Conservation (phyloP, 2,888 invertebrate genomes). For the Drosophila falleni region DNA sequence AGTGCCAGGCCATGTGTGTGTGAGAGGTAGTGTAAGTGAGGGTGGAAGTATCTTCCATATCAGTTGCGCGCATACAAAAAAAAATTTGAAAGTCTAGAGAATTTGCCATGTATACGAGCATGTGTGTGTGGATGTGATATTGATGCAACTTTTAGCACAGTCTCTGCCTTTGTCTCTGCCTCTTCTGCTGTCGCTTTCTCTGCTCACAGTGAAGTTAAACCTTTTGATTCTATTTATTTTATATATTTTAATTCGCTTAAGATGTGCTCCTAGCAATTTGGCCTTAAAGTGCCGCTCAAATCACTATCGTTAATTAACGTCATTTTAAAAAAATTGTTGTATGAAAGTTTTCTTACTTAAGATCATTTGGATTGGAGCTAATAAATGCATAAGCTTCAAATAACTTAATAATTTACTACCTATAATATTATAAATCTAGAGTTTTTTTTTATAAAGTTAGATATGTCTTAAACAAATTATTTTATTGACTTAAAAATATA, state of each 20-base stretch:
- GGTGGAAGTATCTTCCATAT: constrained; percentile 54
- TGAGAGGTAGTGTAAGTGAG: constrained; percentile 26
- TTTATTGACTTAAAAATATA: no score
- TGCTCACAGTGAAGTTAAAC: constrained; percentile 36
- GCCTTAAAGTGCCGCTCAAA: not conserved
- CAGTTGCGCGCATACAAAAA: constrained; percentile 38
- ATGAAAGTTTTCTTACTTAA: no score
- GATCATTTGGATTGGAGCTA: no score
- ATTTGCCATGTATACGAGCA: constrained; percentile 24
- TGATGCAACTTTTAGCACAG: constrained; percentile 59
- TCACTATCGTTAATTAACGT: no score
- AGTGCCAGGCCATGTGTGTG: constrained; percentile 44
- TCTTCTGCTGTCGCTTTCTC: not conserved
- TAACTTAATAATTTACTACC: no score
- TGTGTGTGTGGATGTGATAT: constrained; percentile 25
- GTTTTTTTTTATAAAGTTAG: no score
- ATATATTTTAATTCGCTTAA: constrained; percentile 56
- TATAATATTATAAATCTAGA: no score
- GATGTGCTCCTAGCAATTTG: constrained; percentile 8
- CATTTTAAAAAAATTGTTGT: no score
- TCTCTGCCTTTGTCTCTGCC: not conserved
- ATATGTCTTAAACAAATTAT: no score
- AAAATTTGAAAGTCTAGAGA: constrained; percentile 34
- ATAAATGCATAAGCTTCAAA: no score
- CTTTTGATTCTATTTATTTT: constrained; percentile 55